Evolutionary conservation across 2,888 invertebrate genomes (phyloP).

Genomic region (Parelbella ahira): DNA sequence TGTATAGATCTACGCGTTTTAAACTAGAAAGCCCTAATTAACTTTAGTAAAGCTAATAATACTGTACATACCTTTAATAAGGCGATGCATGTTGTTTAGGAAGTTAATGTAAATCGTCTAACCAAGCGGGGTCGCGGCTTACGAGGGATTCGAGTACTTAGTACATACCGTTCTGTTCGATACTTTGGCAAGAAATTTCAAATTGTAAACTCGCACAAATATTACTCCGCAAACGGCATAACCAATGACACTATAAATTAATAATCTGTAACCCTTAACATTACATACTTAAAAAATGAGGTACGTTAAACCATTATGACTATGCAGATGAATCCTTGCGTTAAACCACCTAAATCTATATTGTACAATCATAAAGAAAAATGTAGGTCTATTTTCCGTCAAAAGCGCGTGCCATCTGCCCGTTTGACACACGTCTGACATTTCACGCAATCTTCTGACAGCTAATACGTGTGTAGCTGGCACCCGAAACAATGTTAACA

Average conservation of each 20-base stretch:
- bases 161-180: conserved; percentile 10
- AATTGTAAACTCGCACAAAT: conserved; percentile 11
- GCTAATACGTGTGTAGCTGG: conserved; percentile 33
- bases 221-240: conserved; percentile 10
- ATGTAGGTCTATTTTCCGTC: conserved; percentile 36
- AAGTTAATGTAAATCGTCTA: conserved; percentile 25
- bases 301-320: conserved; percentile 78
- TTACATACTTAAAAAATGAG: conserved; percentile 68
- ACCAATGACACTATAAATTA: conserved; percentile 46
- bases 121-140: conserved; percentile 10
- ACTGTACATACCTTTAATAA: conserved; percentile 73
- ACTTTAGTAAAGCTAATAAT: conserved; percentile 78
- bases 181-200: conserved; percentile 67
- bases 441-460: conserved; percentile 32
- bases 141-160: conserved; percentile 24
- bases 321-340: conserved; percentile 54
- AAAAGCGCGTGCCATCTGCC: conserved; percentile 28
- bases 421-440: conserved; percentile 1
- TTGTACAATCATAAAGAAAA: conserved; percentile 38
- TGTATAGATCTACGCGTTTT: conserved; percentile 13
- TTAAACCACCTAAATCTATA: conserved; percentile 43
- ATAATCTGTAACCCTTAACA: conserved; percentile 62
- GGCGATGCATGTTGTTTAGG: conserved; percentile 42
- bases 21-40: conserved; percentile 35
- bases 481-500: conserved; percentile 65